Percentiles rank a stretch among this genome's conserved stretches.
phyloP scores from a whole-genome alignment of 2,797 vertebrate species.

The Loriculus beryllinus region DNA sequence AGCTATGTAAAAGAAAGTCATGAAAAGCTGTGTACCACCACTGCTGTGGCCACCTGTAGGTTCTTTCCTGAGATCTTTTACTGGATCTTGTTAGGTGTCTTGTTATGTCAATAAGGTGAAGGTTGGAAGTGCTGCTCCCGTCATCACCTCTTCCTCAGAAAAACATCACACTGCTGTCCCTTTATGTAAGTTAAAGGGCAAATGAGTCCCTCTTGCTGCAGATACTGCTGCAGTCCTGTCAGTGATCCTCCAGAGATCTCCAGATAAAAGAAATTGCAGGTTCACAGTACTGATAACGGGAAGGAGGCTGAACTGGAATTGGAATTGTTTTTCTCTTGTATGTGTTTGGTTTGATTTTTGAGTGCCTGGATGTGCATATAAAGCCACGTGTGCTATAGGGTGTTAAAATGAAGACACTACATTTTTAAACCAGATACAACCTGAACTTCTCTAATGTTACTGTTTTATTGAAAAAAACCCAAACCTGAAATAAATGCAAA shows the following conservation, averaged over 20 bases:
- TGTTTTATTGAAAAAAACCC: not conserved
- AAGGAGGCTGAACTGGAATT: not conserved
- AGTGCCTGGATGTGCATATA: not conserved
- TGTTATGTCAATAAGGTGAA: not conserved
- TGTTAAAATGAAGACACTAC: not conserved
- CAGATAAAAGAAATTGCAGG: not conserved
- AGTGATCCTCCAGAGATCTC: not conserved
- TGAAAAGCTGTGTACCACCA: not conserved
- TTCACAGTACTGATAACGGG: not conserved
- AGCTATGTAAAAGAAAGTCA: not conserved
- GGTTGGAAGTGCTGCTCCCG: not conserved
- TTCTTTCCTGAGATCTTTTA: not conserved
- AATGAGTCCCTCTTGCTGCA: not conserved
- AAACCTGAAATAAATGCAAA: not conserved
- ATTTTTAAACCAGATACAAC: not conserved
- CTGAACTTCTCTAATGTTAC: not conserved
- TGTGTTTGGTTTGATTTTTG: not conserved
- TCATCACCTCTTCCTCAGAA: not conserved
- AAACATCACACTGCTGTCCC: not conserved
- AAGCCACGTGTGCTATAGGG: not conserved
- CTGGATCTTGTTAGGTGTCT: not conserved
- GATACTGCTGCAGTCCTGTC: not conserved
- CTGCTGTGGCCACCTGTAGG: not conserved
- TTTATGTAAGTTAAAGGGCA: not conserved
- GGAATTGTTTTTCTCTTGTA: not conserved